Base-by-base conservation (phyloP, 1,140 invertebrate species). In the Agrypnia vestita region DNA sequence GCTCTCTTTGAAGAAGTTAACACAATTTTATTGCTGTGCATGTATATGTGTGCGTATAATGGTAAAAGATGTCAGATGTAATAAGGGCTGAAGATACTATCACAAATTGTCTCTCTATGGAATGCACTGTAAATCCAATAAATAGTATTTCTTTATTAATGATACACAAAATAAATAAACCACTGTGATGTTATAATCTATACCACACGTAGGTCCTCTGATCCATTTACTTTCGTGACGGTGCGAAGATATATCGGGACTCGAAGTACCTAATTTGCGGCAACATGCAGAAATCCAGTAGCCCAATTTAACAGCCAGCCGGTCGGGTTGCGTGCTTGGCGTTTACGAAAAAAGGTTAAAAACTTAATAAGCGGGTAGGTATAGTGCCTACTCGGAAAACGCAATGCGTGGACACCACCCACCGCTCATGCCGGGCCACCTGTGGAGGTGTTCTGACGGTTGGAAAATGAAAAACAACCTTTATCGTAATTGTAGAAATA, bases 281-380 rank as follows among this genome's bases (percentile, higher is more conserved):
- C 21, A 43, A 35, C 61, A 64, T 35, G 61, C 61, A 64, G 13
- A 62, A 11, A 13, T 25, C 25, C 21, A 1, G 59, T 35, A 43
- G 35, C 21, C 13, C 61, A 9, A 35, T n/a, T 51, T 51, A 51
- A 51, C 10, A 64, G 25, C 4, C 12, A 62, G 15, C 0, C 25
- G 19, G 8, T 13, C 17, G 25, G 25, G 59, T 35, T n/a, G 61
- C 10, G 25, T 12, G 19, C 19, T 64, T 25, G 12, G 12, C 21
- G 17, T 19, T 62, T 64, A 13, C 8, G 61, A 7, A 73, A 73
- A 73, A 73, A 53, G 71, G 71, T 35, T 73, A 73, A 73, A 55
- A 73, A 35, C 51, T 73, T 73, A 73, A 73, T 73, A 73, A 73
- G 71, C 67, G 15, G 49, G 47, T 56, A 53, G 47, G 17, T 4